Evolutionary conservation across 2,113 vertebrate species (phyloP), one percentile per base, ranked within the genome.

Genomic region (Zapornia atra): DNA sequence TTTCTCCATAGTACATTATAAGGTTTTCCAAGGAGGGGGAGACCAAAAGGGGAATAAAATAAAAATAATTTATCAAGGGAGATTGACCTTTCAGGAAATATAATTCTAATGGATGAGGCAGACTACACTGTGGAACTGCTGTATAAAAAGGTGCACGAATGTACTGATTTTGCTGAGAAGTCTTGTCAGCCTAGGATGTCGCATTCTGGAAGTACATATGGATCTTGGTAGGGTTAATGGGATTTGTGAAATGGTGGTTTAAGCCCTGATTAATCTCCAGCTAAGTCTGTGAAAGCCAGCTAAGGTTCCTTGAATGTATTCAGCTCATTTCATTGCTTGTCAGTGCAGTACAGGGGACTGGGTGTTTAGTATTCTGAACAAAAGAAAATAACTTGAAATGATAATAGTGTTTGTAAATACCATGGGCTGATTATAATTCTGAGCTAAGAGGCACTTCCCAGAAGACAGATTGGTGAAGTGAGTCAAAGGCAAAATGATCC

Each of bases 41-140:
- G 25, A 72, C 28, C 4, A 28, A 91, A 82, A 64, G 61, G 57
- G 1, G 15, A 91, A 92, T 85, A 89, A 90, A 91, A 91, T 81
- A 87, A 94, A 88, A 94, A 83, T 85, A 84, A 97, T 89, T 91
- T 75, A 89, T 92, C 57, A 82, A 92, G 59, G 83, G 73, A 95
- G 48, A 63, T 44, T 92, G 95, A 96, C 86, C 80, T 96, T 96
- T 95, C 66, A 61, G 70, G 79, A 75, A 82, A 92, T 80, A 84
- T 91, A 76, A 69, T 21, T 93, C 57, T 94, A 94, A 85, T 40
- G 87, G 61, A 94, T 92, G 70, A 94, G 66, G 50, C 44, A 91
- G 53, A 19, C 38, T 68, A 68, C 3, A 12, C 19, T 50, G 10
- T 22, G 84, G 53, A 69, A 57, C 9, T 4, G 2, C 34, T 69